Percentiles rank a stretch among this genome's conserved stretches.
Conservation (phyloP, 2,888 invertebrate species). For the Drosophila atroscutellata region DNA sequence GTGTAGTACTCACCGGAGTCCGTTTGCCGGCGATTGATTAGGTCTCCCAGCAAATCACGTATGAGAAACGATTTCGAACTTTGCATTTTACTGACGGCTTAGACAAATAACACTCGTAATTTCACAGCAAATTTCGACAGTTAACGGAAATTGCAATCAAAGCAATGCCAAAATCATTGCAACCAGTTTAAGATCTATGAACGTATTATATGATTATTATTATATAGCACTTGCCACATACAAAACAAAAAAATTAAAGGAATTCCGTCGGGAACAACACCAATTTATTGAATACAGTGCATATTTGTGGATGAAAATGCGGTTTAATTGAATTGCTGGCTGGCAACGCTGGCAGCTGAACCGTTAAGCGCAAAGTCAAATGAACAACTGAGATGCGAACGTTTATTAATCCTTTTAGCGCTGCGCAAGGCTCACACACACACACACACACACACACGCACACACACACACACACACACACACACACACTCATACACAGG, state of each 20-base stretch:
- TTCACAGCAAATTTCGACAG: not conserved
- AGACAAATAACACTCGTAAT: not conserved
- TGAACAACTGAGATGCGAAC: conserved; percentile 79
- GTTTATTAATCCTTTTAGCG: conserved; percentile 82
- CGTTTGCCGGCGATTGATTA: conserved; percentile 83
- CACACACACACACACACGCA: conserved; percentile 18
- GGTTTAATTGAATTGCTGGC: conserved; percentile 50
- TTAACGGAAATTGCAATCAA: not conserved
- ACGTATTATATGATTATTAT: not conserved
- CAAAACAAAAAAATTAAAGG: not conserved
- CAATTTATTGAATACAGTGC: conserved; percentile 23
- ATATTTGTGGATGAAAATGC: conserved; percentile 17
- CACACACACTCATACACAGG: not conserved
- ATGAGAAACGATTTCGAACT: conserved; percentile 93
- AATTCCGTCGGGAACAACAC: conserved; percentile 7
- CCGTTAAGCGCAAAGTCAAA: conserved; percentile 81
- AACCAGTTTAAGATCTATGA: not conserved
- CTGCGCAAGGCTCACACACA: conserved; percentile 50
- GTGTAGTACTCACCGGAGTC: conserved; percentile 85
- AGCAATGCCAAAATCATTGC: conserved; percentile 18
- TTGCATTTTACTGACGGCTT: conserved; percentile 81
- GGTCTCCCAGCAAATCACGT: conserved; percentile 92
- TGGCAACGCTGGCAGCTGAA: conserved; percentile 64
- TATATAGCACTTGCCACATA: conserved; percentile 16
- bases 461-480: conserved; percentile 7